phyloP scores from a whole-genome alignment of 1,140 invertebrate genomes.

The Hyles vespertilio region DNA sequence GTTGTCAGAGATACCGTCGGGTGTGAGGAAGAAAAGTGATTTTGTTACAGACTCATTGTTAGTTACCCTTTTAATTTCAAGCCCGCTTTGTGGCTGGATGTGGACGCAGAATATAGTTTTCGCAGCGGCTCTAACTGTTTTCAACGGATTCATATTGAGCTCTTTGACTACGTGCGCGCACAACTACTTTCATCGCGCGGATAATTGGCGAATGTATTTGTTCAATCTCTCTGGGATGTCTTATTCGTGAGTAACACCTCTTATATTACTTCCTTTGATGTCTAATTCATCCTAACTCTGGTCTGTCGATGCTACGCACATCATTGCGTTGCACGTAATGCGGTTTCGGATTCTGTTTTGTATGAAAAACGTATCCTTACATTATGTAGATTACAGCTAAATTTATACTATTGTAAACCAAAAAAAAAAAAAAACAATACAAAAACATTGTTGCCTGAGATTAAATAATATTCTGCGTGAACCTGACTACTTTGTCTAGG shows the following conservation, averaged over 20 bases:
- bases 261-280: background rate
- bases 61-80: slow-evolving; percentile 67
- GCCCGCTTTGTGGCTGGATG: slow-evolving; percentile 72
- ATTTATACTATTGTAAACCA: too few species aligned
- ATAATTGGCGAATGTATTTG: slow-evolving; percentile 90
- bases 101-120: slow-evolving; percentile 52
- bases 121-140: slow-evolving; percentile 35
- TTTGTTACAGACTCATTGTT: slow-evolving; percentile 76
- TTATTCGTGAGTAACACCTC: slow-evolving; percentile 72
- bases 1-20: slow-evolving; percentile 59
- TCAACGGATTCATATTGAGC: slow-evolving; percentile 74
- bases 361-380: too few species aligned
- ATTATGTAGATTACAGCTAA: too few species aligned
- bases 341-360: too few species aligned
- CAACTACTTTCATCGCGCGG: slow-evolving; percentile 88
- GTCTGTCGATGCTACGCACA: too few species aligned
- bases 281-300: too few species aligned
- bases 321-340: too few species aligned
- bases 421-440: too few species aligned
- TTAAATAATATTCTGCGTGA: too few species aligned
- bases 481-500: too few species aligned
- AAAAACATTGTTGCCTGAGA: too few species aligned
- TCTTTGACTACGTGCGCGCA: slow-evolving; percentile 80
- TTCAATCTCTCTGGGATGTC: slow-evolving; percentile 83
- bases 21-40: slow-evolving; percentile 62